Conservation (phyloP, 1,140 invertebrate genomes). For the Tetramorium parvispinum region DNA sequence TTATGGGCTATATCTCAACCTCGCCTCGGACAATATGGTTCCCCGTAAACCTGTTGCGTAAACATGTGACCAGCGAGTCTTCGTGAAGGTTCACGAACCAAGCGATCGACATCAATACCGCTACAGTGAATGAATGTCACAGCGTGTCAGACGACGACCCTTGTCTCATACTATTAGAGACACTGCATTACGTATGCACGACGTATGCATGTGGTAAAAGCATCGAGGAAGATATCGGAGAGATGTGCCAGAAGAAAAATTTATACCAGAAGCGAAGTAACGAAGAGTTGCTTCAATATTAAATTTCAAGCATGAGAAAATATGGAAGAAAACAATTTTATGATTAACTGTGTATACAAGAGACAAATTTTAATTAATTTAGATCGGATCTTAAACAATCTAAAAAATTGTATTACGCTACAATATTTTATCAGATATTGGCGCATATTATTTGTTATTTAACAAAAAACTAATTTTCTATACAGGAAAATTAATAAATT, state of each 20-base stretch:
- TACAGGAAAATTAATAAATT: background rate
- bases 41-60: constrained; percentile 82
- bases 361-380: background rate
- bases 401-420: background rate
- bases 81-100: constrained; percentile 58
- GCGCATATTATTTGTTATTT: background rate
- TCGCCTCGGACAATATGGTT: constrained; percentile 68
- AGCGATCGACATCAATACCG: constrained; percentile 26
- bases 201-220: constrained; percentile 1
- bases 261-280: background rate
- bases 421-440: background rate
- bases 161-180: constrained; percentile 16
- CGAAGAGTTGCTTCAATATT: background rate
- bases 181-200: background rate
- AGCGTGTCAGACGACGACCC: constrained; percentile 29
- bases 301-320: background rate
- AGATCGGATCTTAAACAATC: background rate
- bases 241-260: background rate
- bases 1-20: constrained; percentile 54
- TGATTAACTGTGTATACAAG: background rate
- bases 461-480: background rate
- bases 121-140: constrained; percentile 45
- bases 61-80: constrained; percentile 50
- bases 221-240: background rate
- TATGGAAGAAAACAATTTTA: background rate